Base-by-base conservation (phyloP, 2,888 invertebrate genomes). In the Eupithecia vulgata region DNA sequence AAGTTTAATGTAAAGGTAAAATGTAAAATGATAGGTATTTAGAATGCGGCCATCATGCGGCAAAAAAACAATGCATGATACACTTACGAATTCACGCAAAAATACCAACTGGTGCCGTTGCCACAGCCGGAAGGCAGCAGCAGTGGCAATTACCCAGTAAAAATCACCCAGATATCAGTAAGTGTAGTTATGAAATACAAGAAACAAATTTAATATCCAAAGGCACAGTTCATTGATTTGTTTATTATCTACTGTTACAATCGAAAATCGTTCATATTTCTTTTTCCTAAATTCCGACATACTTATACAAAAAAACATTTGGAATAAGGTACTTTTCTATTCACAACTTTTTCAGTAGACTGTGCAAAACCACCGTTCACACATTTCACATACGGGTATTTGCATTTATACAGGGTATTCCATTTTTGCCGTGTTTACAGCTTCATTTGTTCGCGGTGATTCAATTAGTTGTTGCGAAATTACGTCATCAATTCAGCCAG, bases 391-490 rank as follows among this genome's bases (percentile, higher is more conserved):
- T 61, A 61, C 61, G 61, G 34, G 61, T 61, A 61, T 61, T 61
- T 34, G 61, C 61, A 61, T 61, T 15, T 57, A 68, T 61, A 62
- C 30, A 62, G 64, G 35, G 10, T 52, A 37, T 34, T 61, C 12
- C 34, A 61, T 61, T 61, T 61, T 34, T 34, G 34, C 34, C 34
- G 34, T 15, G 59, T 30, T 59, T 59, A 59, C 15, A 59, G 30
- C 34, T 61, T 34, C 61, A 61, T 61, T 61, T 17, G 61, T 30
- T 61, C 34, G 30, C 21, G 40, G 68, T 66, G 65, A 74, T 68
- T 74, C 68, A 74, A 74, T 71, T 68, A 68, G 68, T 66, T 68
- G 74, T 74, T 8, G 45, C 17, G 61, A 25, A 57, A 74, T 67
- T 62, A 70, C 48, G 62, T 70, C 69, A 75, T 70, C 67, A 72